A percentile compares a stretch with the other conserved stretches of the same genome.
These are phyloP conservation scores for Smutsia temminckii DNA, from an alignment of 2,797 vertebrate species.

Conservation along the genomic window DNA sequence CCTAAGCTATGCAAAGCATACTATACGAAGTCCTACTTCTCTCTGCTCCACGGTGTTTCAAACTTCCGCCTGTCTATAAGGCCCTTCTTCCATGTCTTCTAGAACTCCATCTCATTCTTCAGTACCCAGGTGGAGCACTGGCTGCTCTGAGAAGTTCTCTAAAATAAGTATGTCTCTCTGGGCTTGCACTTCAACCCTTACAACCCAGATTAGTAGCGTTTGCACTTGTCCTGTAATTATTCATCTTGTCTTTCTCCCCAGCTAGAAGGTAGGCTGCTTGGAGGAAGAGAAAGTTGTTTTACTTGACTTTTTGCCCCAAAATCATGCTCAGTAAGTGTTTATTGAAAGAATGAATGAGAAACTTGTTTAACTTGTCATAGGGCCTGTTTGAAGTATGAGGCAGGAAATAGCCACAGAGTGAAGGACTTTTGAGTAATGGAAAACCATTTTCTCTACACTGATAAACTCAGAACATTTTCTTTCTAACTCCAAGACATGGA, in stretches of 20 bases:
- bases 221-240: not conserved
- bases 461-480: slow-evolving; percentile 49
- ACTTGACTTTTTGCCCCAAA: not conserved
- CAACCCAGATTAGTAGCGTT: not conserved
- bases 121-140: not conserved
- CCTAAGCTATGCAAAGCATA: not conserved
- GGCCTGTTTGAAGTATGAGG: slow-evolving; percentile 14
- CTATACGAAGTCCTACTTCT: not conserved
- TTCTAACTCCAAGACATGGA: not conserved
- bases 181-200: not conserved
- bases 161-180: not conserved
- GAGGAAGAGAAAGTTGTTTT: not conserved
- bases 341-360: slow-evolving; percentile 4
- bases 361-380: slow-evolving; percentile 22
- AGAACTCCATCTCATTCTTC: not conserved
- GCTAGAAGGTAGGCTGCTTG: not conserved
- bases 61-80: not conserved
- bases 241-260: not conserved
- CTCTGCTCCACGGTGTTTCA: not conserved
- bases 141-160: not conserved
- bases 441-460: not conserved
- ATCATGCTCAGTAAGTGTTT: slow-evolving; percentile 27
- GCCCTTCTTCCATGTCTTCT: not conserved
- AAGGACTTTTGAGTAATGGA: slow-evolving; percentile 29
- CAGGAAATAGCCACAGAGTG: slow-evolving; percentile 34